These are phyloP conservation scores for Amphibalanus amphitrite DNA, from an alignment of 1,140 invertebrate genomes.

Conservation along the genomic window DNA sequence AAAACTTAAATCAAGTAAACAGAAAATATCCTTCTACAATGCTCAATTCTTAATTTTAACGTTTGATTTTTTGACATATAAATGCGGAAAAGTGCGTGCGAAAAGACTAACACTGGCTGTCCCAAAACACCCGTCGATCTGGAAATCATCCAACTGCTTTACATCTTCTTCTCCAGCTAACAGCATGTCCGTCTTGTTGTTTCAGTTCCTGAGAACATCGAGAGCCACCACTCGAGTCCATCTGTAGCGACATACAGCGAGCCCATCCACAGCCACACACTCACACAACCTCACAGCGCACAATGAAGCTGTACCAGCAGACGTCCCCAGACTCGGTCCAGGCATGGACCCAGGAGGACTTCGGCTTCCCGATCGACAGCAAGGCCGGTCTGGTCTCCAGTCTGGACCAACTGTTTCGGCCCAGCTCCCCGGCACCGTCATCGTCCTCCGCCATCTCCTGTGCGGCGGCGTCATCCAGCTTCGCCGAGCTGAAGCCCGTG, in stretches of 20 bases:
- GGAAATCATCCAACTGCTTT: no score
- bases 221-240: neutral
- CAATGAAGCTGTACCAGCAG: slow-evolving; percentile 20
- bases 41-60: no score
- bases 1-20: no score
- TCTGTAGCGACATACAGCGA: neutral
- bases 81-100: no score
- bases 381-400: neutral
- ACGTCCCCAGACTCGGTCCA: slow-evolving; percentile 18
- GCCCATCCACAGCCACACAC: no score
- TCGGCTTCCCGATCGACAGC: neutral
- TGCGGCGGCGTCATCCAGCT: slow-evolving; percentile 26
- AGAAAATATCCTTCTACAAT: no score
- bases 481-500: slow-evolving; percentile 67
- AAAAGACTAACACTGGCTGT: no score
- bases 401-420: neutral
- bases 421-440: slow-evolving; percentile 8
- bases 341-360: slow-evolving; percentile 19
- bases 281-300: no score
- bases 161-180: no score
- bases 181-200: neutral
- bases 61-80: no score
- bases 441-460: slow-evolving; percentile 14
- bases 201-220: neutral
- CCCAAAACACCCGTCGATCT: no score